A percentile compares a stretch with the other conserved stretches of the same genome.
These are phyloP conservation scores for Rhinolophus sinicus DNA, from an alignment of 2,113 vertebrate genomes.

Conservation along the genomic window DNA sequence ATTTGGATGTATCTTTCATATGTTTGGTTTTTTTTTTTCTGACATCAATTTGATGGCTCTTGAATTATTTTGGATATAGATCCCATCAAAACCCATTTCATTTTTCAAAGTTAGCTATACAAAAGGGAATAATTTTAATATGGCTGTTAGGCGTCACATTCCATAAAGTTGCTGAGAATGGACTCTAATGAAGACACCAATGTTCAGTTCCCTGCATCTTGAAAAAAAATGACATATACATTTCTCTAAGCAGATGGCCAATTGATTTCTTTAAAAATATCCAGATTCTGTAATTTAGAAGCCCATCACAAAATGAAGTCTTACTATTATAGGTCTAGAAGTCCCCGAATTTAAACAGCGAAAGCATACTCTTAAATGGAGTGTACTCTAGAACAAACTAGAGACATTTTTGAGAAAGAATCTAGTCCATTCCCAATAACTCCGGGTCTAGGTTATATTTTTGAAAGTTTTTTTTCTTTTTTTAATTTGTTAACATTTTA, in stretches of 20 bases:
- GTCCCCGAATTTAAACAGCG: neutral
- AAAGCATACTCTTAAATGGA: neutral
- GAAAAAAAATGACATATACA: neutral
- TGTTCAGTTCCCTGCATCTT: neutral
- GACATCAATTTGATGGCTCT: neutral
- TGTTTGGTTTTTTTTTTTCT: neutral
- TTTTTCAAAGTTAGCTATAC: slow-evolving; percentile 8
- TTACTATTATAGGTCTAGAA: neutral
- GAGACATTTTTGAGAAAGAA: neutral
- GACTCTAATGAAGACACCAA: neutral
- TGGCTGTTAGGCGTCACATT: neutral
- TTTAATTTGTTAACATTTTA: no score
- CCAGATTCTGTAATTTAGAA: slow-evolving; percentile 31
- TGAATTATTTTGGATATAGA: slow-evolving; percentile 50
- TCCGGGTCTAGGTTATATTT: neutral
- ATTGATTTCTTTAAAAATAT: neutral
- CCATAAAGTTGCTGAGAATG: neutral
- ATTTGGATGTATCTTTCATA: neutral
- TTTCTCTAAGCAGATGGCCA: neutral
- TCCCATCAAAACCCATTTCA: neutral
- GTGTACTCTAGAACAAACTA: neutral
- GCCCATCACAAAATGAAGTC: slow-evolving; percentile 30
- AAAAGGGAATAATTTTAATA: neutral
- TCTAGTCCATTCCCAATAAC: neutral
- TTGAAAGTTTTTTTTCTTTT: neutral